Evolutionary conservation across 2,888 invertebrate genomes (phyloP).

Genomic region (Macropis europaea): DNA sequence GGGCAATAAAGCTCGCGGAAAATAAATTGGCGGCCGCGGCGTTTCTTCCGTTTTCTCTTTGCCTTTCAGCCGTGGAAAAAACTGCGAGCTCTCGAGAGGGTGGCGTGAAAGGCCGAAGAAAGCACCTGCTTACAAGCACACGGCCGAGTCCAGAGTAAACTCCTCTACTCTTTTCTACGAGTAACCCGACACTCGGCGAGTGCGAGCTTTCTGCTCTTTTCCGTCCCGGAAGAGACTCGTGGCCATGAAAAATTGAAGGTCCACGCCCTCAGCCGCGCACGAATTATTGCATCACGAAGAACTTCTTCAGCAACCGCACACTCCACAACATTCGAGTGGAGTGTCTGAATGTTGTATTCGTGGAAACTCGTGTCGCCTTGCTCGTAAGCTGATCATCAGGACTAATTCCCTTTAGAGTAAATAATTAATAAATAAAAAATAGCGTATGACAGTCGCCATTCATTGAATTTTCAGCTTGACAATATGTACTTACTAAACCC

Average conservation of each 20-base stretch:
- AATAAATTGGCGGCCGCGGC: constrained; percentile 48
- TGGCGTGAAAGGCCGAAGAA: constrained; percentile 40
- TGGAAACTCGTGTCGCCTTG: background rate
- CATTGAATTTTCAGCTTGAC: no score
- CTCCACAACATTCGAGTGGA: background rate
- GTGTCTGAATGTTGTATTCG: background rate
- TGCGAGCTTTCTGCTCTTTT: constrained; percentile 51
- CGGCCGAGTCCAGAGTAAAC: constrained; percentile 46
- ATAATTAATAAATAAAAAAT: no score
- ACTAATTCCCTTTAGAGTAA: no score
- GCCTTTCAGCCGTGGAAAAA: constrained; percentile 16
- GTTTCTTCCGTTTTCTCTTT: constrained; percentile 12
- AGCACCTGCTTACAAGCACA: constrained; percentile 7
- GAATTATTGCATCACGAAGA: constrained; percentile 41
- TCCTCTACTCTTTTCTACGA: constrained; percentile 30
- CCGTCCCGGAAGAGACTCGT: constrained; percentile 25
- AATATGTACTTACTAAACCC: no score
- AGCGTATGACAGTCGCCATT: no score
- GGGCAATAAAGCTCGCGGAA: constrained; percentile 39
- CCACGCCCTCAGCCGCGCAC: background rate
- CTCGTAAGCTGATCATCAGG: no score
- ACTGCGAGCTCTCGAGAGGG: constrained; percentile 39
- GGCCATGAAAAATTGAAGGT: constrained; percentile 45
- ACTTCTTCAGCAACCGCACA: background rate
- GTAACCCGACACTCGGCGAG: constrained; percentile 46